A percentile compares a stretch with the other conserved stretches of the same genome.
phyloP scores from a whole-genome alignment of 2,797 vertebrate genomes.

The Aselliscus stoliczkanus region DNA sequence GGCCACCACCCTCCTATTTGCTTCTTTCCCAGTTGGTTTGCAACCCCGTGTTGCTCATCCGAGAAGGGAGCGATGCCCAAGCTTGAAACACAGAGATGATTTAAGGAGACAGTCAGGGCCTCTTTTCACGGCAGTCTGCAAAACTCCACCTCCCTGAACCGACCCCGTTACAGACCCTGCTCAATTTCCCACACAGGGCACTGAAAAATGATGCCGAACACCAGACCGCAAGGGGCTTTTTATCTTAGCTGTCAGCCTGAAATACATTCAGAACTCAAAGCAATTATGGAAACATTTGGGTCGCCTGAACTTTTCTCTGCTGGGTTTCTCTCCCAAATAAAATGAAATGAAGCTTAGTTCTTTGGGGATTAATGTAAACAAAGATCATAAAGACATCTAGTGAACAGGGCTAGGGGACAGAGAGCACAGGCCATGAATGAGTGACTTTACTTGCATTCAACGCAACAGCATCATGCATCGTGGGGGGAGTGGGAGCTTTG shows the following conservation, averaged over 20 bases:
- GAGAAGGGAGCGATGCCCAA: not conserved
- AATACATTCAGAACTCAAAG: slow-evolving; percentile 67
- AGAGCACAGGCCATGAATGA: not conserved
- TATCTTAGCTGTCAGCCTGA: slow-evolving; percentile 73
- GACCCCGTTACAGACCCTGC: not conserved
- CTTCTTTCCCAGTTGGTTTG: not conserved
- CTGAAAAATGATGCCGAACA: slow-evolving; percentile 53
- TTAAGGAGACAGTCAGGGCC: not conserved
- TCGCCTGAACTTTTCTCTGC: slow-evolving; percentile 76
- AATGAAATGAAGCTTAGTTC: slow-evolving; percentile 80
- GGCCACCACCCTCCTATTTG: not conserved
- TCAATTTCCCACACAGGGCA: slow-evolving; percentile 73
- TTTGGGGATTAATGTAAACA: slow-evolving; percentile 79
- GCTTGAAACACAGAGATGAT: not conserved
- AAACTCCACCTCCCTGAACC: not conserved
- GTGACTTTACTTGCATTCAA: fast-evolving
- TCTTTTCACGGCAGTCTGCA: not conserved
- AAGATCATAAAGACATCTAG: slow-evolving; percentile 62
- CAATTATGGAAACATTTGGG: slow-evolving; percentile 76
- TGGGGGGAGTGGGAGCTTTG: not conserved
- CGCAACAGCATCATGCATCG: fast-evolving
- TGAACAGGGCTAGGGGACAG: not conserved
- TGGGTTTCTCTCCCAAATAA: slow-evolving; percentile 78
- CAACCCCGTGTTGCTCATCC: fast-evolving
- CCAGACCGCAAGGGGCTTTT: slow-evolving; percentile 65